Evolutionary conservation across 2,888 invertebrate species (phyloP).

Genomic region (Chymomyza fuscimana): DNA sequence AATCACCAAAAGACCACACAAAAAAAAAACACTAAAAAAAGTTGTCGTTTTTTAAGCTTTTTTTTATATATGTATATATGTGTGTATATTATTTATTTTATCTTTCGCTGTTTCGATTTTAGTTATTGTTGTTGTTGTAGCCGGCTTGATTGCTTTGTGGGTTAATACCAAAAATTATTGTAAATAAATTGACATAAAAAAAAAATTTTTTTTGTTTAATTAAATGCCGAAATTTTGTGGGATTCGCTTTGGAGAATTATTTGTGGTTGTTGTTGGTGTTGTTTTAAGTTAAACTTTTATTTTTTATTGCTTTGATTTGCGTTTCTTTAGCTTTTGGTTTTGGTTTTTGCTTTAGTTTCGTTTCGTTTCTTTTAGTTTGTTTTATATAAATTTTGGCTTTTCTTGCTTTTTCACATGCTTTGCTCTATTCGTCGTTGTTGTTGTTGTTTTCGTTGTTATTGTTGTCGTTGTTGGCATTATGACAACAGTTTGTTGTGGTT

Average conservation of each 20-base stretch:
- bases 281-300: constrained; percentile 20
- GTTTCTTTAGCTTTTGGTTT: constrained; percentile 19
- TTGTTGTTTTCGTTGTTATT: constrained; percentile 23
- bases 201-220: constrained; percentile 30
- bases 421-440: constrained; percentile 36
- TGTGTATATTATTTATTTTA: neutral
- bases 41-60: neutral
- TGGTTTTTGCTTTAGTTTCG: constrained; percentile 15
- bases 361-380: constrained; percentile 52
- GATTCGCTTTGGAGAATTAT: neutral
- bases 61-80: neutral
- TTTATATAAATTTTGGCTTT: constrained; percentile 34
- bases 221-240: constrained; percentile 2
- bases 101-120: neutral
- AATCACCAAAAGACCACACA: neutral
- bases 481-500: constrained; percentile 40
- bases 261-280: constrained; percentile 2
- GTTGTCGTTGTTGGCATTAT: constrained; percentile 40
- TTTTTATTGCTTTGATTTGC: constrained; percentile 12
- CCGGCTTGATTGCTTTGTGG: constrained; percentile 16
- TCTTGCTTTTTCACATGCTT: constrained; percentile 52
- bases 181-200: constrained; percentile 10
- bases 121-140: neutral
- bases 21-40: neutral
- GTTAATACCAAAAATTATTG: constrained; percentile 1